phyloP scores from a whole-genome alignment of 2,888 invertebrate species.

The Nyleta sp. region DNA sequence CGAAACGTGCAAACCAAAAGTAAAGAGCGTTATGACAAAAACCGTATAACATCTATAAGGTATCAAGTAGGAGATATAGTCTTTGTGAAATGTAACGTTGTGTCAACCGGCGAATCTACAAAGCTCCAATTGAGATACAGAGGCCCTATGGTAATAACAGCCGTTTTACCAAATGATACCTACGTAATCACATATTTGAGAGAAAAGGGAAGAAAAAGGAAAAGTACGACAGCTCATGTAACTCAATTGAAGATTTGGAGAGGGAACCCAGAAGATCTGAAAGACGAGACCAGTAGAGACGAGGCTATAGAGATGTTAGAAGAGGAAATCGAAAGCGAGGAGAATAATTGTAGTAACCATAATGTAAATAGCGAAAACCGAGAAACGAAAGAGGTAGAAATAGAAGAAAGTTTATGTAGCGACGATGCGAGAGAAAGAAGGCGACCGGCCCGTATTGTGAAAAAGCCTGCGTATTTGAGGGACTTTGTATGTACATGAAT shows the following conservation, averaged over 20 bases:
- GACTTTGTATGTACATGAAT: too few relatives aligned
- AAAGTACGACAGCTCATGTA: slow-evolving; percentile 28
- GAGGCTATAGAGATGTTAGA: too few relatives aligned
- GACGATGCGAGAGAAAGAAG: too few relatives aligned
- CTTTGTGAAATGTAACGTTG: slow-evolving; percentile 19
- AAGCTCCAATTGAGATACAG: slow-evolving; percentile 22
- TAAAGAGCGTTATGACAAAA: slow-evolving; percentile 47
- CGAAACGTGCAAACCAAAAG: slow-evolving; percentile 41
- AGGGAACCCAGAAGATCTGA: slow-evolving; percentile 6
- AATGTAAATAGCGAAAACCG: too few relatives aligned
- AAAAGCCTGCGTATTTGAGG: too few relatives aligned
- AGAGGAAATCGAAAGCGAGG: too few relatives aligned
- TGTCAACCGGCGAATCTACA: slow-evolving; percentile 46
- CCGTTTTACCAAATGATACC: slow-evolving; percentile 37
- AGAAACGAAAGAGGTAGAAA: too few relatives aligned
- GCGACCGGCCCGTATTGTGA: too few relatives aligned
- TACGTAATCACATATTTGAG: slow-evolving; percentile 13
- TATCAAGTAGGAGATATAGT: slow-evolving; percentile 42
- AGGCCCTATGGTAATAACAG: slow-evolving; percentile 29
- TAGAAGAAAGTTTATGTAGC: too few relatives aligned
- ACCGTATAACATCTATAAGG: slow-evolving; percentile 21
- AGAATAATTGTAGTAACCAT: too few relatives aligned
- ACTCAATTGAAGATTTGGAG: slow-evolving; percentile 29
- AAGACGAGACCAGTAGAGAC: too few relatives aligned
- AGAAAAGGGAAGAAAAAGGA: background rate